Base-by-base conservation (phyloP, 1,140 invertebrate genomes). In the Campoletis sonorensis region DNA sequence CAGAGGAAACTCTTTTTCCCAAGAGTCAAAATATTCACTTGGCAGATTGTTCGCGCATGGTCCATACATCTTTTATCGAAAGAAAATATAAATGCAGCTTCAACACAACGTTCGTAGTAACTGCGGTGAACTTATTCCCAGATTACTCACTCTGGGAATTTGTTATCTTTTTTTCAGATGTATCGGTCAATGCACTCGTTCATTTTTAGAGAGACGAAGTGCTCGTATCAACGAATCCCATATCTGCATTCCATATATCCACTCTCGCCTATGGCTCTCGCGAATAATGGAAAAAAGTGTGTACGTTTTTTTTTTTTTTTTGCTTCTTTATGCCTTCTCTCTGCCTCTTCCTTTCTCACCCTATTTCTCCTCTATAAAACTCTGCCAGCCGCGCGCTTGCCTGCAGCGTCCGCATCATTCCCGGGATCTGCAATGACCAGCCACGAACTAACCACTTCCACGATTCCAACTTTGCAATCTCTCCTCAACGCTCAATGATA, bases 251-350 rank as follows among this genome's bases (percentile, higher is more conserved):
- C 23, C 61, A 26, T 64, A 64, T 64, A 64, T 64, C 23, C 61
- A 26, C n/a, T 64, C 21, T n/a, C 21, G 61, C 61, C 21, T 27
- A 13, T 64, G 23, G 11, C 61, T 64, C 21, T 64, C n/a, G 23
- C 23, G 61, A 64, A 26, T 64, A 64, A 64, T 64, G 61, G 61
- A 26, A 26, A 64, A 64, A 64, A 64, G 61, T 64, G 61, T 64
- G 61, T 64, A 23, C 61, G 21, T n/a, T 54, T 10, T n/a, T 54
- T 33, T 33, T n/a, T 54, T 10, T n/a, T 54, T 33, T 33, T 33
- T 33, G 30, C 49, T 54, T 54, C 49, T n/a, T 54, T 13, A 1
- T 54, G 3, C 49, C 18, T n/a, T 64, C 61, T 15, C 23, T 26
- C 13, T 26, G 1, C 8, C 61, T 21, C 21, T 11, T 23, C 27